Evolutionary conservation across 1,140 invertebrate species (phyloP), one percentile per base, ranked within the genome.

Genomic region (Trachelipus rathkii): DNA sequence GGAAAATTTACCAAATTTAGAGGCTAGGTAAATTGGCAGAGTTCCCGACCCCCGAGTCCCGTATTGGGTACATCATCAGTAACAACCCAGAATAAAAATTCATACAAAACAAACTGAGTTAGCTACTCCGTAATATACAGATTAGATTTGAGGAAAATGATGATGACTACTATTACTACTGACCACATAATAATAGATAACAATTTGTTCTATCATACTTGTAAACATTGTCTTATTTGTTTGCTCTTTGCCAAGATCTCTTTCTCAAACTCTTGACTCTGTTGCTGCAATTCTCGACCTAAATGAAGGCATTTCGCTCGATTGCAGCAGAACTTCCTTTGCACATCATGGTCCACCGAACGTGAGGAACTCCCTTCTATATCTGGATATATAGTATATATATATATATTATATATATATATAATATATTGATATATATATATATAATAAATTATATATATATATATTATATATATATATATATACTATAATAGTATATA

Each of bases 161-260:
- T 33, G 1, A 33, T 33, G n/a, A 33, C 33, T n/a, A n/a, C n/a
- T n/a, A n/a, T 3, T 6, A 33, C 1, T 6, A 33, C 33, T 33
- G n/a, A 3, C 6, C 33, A 33, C n/a, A 33, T 33, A 33, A 33
- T 33, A 33, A 33, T 33, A 33, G n/a, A 3, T n/a, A n/a, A n/a
- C n/a, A n/a, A n/a, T n/a, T n/a, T 33, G 33, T 6, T 33, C 6
- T 33, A 33, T n/a, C 33, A 8, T 83, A 94, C 93, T 88, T 94
- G 91, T 50, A n/a, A 98, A 87, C 91, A 97, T 95, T 87, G 95
- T 93, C 85, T 95, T 95, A 86, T 95, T 66, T 87, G 88, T 84
- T 95, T 92, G 86, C 91, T 93, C n/a, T 82, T 91, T 91, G 79
- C 93, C 93, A 84, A 93, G 91, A 82, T 95, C 90, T 83, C 91